phyloP scores from a whole-genome alignment of 2,888 invertebrate genomes.

The Limnephilus marmoratus region DNA sequence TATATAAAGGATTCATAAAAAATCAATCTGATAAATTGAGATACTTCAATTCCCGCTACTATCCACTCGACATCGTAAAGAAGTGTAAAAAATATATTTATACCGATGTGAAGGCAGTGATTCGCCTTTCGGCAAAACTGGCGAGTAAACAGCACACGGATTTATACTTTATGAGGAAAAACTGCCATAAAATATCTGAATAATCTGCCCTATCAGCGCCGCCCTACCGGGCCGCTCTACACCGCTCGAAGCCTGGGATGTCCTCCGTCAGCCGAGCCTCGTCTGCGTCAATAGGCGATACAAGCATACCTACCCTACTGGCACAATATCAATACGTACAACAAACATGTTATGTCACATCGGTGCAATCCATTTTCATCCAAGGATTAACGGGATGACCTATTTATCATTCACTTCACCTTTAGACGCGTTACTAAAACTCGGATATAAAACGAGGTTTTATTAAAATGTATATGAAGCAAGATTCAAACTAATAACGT shows the following conservation, averaged over 20 bases:
- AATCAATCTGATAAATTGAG: constrained; percentile 63
- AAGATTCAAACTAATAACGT: too few species aligned
- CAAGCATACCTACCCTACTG: background rate
- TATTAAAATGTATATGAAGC: background rate
- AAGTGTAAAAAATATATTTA: constrained; percentile 58
- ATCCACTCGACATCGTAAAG: constrained; percentile 56
- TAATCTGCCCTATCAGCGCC: constrained; percentile 62
- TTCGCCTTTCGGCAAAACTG: constrained; percentile 48
- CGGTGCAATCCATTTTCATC: background rate
- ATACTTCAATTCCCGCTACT: constrained; percentile 55
- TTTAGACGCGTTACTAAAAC: background rate
- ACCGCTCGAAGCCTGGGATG: background rate
- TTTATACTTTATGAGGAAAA: constrained; percentile 64
- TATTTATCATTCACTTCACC: background rate
- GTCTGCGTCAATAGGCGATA: background rate
- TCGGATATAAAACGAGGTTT: background rate
- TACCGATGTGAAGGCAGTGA: constrained; percentile 34
- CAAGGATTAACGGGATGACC: background rate
- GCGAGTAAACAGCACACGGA: constrained; percentile 61
- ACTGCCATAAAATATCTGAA: constrained; percentile 64
- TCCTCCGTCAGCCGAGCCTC: background rate
- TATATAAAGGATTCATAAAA: constrained; percentile 62
- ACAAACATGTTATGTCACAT: background rate
- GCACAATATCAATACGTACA: background rate
- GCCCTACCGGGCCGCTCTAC: constrained; percentile 39